Conservation (phyloP, 2,888 invertebrate genomes). For the Hypena proboscidalis region DNA sequence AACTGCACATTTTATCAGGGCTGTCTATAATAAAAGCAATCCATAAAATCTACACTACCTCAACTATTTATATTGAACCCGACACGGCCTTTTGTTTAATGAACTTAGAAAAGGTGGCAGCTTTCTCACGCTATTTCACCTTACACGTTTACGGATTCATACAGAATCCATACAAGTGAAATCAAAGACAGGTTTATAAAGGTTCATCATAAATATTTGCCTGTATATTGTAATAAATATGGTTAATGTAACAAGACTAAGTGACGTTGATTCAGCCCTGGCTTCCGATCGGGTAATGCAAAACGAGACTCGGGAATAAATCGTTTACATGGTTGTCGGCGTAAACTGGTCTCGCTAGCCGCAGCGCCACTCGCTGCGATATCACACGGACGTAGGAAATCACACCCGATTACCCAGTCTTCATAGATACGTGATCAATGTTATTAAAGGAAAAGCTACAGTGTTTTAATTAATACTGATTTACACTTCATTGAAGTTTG, state of each 20-base stretch:
- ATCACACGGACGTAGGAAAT: conserved; percentile 67
- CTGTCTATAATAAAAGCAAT: conserved; percentile 42
- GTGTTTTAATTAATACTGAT: conserved; percentile 2
- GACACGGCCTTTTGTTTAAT: conserved; percentile 14
- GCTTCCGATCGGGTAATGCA: conserved; percentile 82
- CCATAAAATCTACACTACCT: background rate
- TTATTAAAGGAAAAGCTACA: conserved; percentile 8
- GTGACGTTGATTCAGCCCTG: conserved; percentile 65
- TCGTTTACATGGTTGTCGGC: conserved; percentile 85
- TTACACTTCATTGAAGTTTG: background rate
- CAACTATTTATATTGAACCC: conserved; percentile 3
- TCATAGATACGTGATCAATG: conserved; percentile 27
- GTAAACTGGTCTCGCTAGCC: conserved; percentile 80
- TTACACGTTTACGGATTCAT: background rate
- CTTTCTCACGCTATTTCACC: conserved; percentile 30
- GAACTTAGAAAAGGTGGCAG: conserved; percentile 15
- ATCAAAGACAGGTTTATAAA: conserved; percentile 15
- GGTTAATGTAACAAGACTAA: conserved; percentile 17
- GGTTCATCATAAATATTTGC: conserved; percentile 21
- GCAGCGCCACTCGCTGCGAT: conserved; percentile 49
- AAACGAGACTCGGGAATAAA: conserved; percentile 82
- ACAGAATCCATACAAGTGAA: background rate
- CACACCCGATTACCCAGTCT: conserved; percentile 53
- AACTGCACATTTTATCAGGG: conserved; percentile 72
- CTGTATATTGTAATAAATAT: conserved; percentile 23